Evolutionary conservation across 1,140 invertebrate genomes (phyloP).

Genomic region (Drosophila auraria): DNA sequence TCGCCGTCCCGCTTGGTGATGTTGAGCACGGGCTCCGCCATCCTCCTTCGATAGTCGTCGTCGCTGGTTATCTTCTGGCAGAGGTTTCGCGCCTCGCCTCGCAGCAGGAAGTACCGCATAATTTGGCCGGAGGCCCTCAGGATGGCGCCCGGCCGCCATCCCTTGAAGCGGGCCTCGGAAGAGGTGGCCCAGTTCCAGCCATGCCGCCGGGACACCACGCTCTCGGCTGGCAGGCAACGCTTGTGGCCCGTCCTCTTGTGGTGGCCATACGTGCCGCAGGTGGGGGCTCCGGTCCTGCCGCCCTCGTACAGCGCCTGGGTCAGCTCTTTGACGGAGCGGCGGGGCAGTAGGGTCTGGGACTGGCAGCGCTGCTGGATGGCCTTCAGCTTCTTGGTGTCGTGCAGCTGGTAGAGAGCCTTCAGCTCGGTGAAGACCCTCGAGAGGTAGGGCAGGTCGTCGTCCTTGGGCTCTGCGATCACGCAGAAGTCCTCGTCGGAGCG

Average conservation of each 20-base stretch:
- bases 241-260: conserved; percentile 35
- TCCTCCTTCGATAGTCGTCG: background rate
- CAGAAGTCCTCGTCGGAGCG: conserved; percentile 53
- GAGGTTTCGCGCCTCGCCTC: conserved; percentile 14
- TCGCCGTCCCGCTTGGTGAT: conserved; percentile 72
- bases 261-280: background rate
- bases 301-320: background rate
- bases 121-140: conserved; percentile 56
- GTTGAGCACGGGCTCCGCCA: conserved; percentile 44
- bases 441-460: conserved; percentile 61
- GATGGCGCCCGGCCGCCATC: conserved; percentile 75
- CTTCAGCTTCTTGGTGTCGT: conserved; percentile 34
- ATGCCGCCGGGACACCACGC: conserved; percentile 54
- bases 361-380: conserved; percentile 23
- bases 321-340: background rate
- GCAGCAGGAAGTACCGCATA: conserved; percentile 69
- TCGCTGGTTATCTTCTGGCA: conserved; percentile 4
- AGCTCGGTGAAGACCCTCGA: conserved; percentile 70
- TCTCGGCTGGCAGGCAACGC: conserved; percentile 28
- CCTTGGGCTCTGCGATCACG: conserved; percentile 4
- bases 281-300: background rate
- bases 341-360: conserved; percentile 3
- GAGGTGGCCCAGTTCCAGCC: conserved; percentile 72
- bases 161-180: conserved; percentile 31
- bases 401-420: conserved; percentile 61